Base-by-base conservation (phyloP, 2,888 invertebrate species). In the Bombyx huttoni region DNA sequence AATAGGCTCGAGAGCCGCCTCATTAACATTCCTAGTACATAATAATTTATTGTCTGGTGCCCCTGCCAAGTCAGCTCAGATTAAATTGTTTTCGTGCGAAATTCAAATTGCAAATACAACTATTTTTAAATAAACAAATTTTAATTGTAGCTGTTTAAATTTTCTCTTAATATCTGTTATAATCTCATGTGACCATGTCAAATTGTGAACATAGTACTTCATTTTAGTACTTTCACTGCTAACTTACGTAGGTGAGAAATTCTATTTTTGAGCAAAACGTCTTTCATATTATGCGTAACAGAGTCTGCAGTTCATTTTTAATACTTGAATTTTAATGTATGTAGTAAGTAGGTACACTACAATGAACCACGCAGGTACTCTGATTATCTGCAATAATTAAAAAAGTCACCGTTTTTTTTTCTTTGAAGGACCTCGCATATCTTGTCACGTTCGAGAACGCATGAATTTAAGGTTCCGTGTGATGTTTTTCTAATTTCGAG, bases 1-100 rank as follows among this genome's bases (percentile, higher is more conserved):
- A 82, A 82, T 74, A 79, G 40, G 72, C 75, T 72, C 59, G 64
- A 60, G 62, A 68, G 75, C 73, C 68, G 78, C 74, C 78, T 77
- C 80, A 83, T 85, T 85, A 83, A 81, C 70, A 84, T 86, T 84
- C 85, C 76, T 69, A 63, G 73, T 75, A 76, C 81, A 68, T 77
- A 73, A 75, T 78, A 75, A 77, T 79, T 76, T 78, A 79, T 78
- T 63, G 72, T 65, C 59, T 66, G 65, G 65, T 64, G 63, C 61
- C 58, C 68, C 56, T 63, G 68, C 67, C 63, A 66, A 67, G 68
- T 71, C 68, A 69, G 65, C 69, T 71, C 67, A 70, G 71, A 80
- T 75, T 78, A 76, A 79, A 78, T 75, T 80, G 78, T 78, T 62
- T 60, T 56, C 60, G 46, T 40, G 40, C 40, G 12, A 40, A 40